These are phyloP conservation scores for Gymnosoma rotundatum DNA, from an alignment of 2,888 invertebrate genomes.

Conservation along the genomic window DNA sequence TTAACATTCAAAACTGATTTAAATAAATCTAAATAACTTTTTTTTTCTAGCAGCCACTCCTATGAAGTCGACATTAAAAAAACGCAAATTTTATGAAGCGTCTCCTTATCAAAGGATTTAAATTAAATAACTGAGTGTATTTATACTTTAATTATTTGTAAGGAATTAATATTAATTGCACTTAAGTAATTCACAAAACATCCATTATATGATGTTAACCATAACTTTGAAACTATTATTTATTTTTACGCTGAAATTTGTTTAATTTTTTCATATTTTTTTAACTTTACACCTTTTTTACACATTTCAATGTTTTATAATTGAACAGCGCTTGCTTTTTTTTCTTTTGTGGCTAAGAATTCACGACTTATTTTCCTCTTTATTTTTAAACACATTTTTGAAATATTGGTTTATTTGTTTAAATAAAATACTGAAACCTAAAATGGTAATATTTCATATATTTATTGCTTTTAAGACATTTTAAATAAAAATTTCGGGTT, in stretches of 20 bases:
- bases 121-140: background rate
- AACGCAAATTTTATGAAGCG: slow-evolving; percentile 80
- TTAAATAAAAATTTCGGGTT: no score
- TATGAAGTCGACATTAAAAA: slow-evolving; percentile 79
- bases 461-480: no score
- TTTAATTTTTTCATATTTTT: background rate
- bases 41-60: slow-evolving; percentile 78
- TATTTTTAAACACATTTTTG: no score
- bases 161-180: background rate
- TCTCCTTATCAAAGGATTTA: slow-evolving; percentile 72
- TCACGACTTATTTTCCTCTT: no score
- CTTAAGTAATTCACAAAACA: background rate
- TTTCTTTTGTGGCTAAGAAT: no score
- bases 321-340: no score
- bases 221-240: background rate
- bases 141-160: background rate
- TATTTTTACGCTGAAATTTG: background rate
- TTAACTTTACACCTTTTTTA: background rate
- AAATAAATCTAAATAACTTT: background rate
- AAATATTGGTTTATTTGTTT: no score
- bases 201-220: background rate
- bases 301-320: no score
- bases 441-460: no score
- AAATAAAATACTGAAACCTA: no score
- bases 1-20: background rate